These are phyloP conservation scores for Aphidius ervi DNA, from an alignment of 1,140 invertebrate species.

Conservation along the genomic window DNA sequence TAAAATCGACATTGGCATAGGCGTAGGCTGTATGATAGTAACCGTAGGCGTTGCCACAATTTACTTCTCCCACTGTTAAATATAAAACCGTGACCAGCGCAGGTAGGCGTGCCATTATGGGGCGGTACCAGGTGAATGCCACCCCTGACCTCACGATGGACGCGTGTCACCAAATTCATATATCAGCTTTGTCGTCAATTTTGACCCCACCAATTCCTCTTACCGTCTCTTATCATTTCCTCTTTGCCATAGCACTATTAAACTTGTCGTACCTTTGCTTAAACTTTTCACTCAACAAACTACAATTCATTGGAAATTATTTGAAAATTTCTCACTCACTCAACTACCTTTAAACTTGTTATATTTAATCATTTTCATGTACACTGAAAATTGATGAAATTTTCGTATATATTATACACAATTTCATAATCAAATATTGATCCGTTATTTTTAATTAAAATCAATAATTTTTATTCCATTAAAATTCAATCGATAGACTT, in stretches of 20 bases:
- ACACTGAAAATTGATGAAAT: too few species aligned
- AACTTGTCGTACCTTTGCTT: background rate
- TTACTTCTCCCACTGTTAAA: background rate
- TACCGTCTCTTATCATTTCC: background rate
- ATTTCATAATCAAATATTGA: too few species aligned
- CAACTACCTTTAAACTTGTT: background rate
- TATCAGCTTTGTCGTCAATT: slow-evolving; percentile 28
- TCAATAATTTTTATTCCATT: too few species aligned
- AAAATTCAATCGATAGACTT: too few species aligned
- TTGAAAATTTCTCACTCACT: too few species aligned
- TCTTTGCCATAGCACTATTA: background rate
- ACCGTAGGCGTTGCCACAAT: slow-evolving; percentile 43
- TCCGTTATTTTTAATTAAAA: too few species aligned
- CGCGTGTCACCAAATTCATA: slow-evolving; percentile 30
- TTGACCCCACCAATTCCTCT: slow-evolving; percentile 1
- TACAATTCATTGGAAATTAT: background rate
- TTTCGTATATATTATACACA: too few species aligned
- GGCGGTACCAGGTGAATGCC: slow-evolving; percentile 50
- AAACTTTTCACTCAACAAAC: background rate
- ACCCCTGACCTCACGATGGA: slow-evolving; percentile 42
- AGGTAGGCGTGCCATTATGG: slow-evolving; percentile 50
- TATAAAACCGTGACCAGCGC: slow-evolving; percentile 33
- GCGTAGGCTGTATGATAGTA: slow-evolving; percentile 21
- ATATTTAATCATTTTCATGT: background rate
- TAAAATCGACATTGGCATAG: slow-evolving; percentile 23